A percentile compares a stretch with the other conserved stretches of the same genome.
Conservation (phyloP, 2,113 vertebrate species). For the Ivindomyrus marchei region DNA sequence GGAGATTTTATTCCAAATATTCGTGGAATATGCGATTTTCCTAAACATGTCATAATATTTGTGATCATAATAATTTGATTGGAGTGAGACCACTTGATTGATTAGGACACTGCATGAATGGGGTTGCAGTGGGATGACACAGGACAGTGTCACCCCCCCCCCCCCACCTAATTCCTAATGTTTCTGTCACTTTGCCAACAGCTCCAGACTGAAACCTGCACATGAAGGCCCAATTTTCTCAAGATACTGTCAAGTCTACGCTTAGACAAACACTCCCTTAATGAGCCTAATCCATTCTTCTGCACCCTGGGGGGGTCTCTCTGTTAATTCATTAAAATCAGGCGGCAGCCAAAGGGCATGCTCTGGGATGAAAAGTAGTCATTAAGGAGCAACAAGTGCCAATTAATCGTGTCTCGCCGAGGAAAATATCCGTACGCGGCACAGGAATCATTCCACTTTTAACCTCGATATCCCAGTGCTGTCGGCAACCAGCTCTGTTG, state of each 20-base stretch:
- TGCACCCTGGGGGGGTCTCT: too few relatives aligned
- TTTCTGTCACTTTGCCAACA: neutral
- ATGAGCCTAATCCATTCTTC: neutral
- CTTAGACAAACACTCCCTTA: neutral
- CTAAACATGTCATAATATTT: neutral
- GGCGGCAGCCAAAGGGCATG: neutral
- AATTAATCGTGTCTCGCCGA: neutral
- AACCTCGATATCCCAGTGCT: neutral
- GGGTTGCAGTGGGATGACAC: neutral
- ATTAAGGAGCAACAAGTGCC: neutral
- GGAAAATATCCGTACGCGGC: neutral
- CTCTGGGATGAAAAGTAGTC: too few relatives aligned
- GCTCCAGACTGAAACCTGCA: neutral
- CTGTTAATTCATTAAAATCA: constrained; percentile 1
- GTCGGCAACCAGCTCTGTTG: neutral
- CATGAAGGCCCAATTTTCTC: neutral
- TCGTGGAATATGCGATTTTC: neutral
- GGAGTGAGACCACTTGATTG: neutral
- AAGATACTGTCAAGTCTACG: neutral
- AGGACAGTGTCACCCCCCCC: neutral
- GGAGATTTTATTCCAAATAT: neutral
- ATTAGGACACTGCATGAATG: neutral
- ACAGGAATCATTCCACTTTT: neutral
- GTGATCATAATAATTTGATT: neutral
- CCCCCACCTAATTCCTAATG: neutral